Evolutionary conservation across 1,140 invertebrate species (phyloP).

Genomic region (Apis dorsata): DNA sequence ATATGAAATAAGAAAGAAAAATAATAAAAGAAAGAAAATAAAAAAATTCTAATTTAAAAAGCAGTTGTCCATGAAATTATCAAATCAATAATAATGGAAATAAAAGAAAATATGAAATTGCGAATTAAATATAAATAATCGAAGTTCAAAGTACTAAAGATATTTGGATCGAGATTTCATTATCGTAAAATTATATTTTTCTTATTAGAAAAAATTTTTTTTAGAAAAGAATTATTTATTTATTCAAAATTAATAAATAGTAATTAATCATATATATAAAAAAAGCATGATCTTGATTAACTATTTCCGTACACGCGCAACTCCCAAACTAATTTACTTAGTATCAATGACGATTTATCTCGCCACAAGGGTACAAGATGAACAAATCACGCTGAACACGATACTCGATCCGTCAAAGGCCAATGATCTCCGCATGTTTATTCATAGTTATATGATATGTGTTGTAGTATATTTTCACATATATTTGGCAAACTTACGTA

Average conservation of each 20-base stretch:
- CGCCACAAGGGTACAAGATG: constrained; percentile 17
- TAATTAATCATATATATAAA: not conserved
- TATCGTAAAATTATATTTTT: too few relatives aligned
- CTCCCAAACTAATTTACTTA: constrained; percentile 3
- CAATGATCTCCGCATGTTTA: constrained; percentile 28
- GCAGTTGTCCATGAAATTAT: not conserved
- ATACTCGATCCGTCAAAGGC: constrained; percentile 1
- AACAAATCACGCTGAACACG: constrained; percentile 13
- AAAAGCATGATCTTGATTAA: not conserved
- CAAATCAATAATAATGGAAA: not conserved
- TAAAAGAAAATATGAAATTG: not conserved
- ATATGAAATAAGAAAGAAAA: not conserved
- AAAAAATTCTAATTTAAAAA: not conserved
- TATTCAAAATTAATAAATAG: too few relatives aligned
- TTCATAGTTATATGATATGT: too few relatives aligned
- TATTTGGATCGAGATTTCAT: too few relatives aligned
- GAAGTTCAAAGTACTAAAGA: not conserved
- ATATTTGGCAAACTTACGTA: not conserved
- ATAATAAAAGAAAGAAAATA: too few relatives aligned
- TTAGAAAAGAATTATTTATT: too few relatives aligned
- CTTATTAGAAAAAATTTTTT: not conserved
- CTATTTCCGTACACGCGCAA: not conserved
- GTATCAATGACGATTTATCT: constrained; percentile 27
- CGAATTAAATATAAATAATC: not conserved
- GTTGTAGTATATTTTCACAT: too few relatives aligned